Conservation (phyloP, 1,140 invertebrate species). For the roundworm (Caenorhabditis elegans) region WBcel235 BX284605.5:7807001-7807500, state of each 20-base stretch:
- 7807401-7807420: constrained; percentile 94
- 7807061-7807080: constrained; percentile 99
- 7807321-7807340: constrained; percentile 99
- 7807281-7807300: constrained; percentile 90
- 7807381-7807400: constrained; percentile 79
- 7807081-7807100: constrained; percentile 99
- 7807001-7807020: constrained; percentile 89
- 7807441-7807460: constrained; percentile 92
- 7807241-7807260: constrained; percentile 88
- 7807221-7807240: constrained; percentile 96
- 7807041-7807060: constrained; percentile 99
- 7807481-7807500: constrained; percentile 71
- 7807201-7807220: constrained; percentile 99
- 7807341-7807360: constrained; percentile 98
- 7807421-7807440: constrained; percentile 99
- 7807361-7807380: constrained; percentile 85
- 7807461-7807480: constrained; percentile 69
- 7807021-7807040: constrained; percentile 98
- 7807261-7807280: constrained; percentile 97
- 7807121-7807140: constrained; percentile 96
- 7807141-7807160: constrained; percentile 99
- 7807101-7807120: constrained; percentile 98
- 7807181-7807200: constrained; percentile 93
- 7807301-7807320: constrained; percentile 97
- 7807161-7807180: constrained; percentile 99